These are phyloP conservation scores for Cephalopachus bancanus DNA, from an alignment of 2,797 vertebrate species.

Conservation along the genomic window DNA sequence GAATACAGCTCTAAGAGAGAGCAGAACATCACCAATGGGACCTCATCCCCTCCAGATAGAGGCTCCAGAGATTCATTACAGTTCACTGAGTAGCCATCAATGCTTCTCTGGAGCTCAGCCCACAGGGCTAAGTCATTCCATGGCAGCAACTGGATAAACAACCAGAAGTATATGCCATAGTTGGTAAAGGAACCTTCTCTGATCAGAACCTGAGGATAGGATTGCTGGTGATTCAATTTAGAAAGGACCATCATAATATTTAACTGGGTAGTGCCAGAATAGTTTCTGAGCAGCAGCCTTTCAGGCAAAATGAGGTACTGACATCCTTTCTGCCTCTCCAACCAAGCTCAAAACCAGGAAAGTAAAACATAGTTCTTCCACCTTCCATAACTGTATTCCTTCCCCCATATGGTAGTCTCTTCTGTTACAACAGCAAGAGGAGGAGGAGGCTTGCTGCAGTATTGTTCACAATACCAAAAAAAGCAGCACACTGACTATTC, in stretches of 20 bases:
- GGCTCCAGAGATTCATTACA: not conserved
- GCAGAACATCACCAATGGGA: not conserved
- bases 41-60: not conserved
- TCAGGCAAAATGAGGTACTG: not conserved
- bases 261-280: not conserved
- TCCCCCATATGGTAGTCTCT: not conserved
- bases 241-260: conserved; percentile 22
- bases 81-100: not conserved
- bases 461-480: conserved; percentile 21
- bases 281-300: conserved; percentile 35
- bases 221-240: not conserved
- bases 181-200: not conserved
- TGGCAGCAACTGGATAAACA: not conserved
- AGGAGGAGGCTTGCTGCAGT: not conserved
- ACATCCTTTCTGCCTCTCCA: not conserved
- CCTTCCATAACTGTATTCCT: not conserved
- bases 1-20: not conserved
- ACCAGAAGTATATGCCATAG: not conserved
- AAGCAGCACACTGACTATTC: not conserved
- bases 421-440: not conserved
- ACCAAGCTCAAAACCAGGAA: not conserved
- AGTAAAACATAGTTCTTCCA: not conserved
- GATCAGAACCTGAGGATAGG: not conserved
- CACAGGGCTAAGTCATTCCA: not conserved
- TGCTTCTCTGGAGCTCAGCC: not conserved